Evolutionary conservation across 2,888 invertebrate genomes (phyloP), one percentile per base, ranked within the genome.

Genomic region (Neoascia interrupta): DNA sequence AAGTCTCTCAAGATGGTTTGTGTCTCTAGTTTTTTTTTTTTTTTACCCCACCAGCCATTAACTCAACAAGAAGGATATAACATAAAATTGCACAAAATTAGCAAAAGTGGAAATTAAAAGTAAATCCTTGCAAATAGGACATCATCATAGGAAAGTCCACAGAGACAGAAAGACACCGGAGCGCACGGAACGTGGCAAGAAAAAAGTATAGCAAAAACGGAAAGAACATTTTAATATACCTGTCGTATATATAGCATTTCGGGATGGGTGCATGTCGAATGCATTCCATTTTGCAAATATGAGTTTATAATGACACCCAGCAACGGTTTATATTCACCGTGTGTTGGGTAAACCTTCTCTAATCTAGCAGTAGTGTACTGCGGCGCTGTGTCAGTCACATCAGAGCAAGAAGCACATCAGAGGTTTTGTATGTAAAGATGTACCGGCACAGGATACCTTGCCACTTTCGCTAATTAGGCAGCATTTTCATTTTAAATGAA

Each of bases 381-480:
- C 51, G 64, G 45, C 39, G 58, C 60, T 56, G 41, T 39, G 37
- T 56, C 45, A 58, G 58, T 61, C 47, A 61, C 36, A 49, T 18
- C 16, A 31, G 61, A 73, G 61, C 73, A 58, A 63, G 60, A n/a
- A 8, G 41, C 41, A 58, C 34, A 60, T 56, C 41, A 79, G 53
- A n/a, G 54, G 64, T 31, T 79, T 60, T 66, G 41, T 56, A 36
- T 61, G 37, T 21, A 28, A n/a, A 13, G 26, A 31, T 8, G 10
- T 8, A 54, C 64, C 76, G 72, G 76, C 81, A 80, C 81, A 15
- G 15, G 74, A 75, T 82, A 81, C 81, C 70, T 76, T 75, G 81
- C 82, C 83, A 83, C 83, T 83, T 82, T 83, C 82, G 82, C 82
- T 83, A 83, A 83, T 83, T 83, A 83, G 83, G 82, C 82, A 83